Base-by-base conservation (phyloP, 2,797 vertebrate genomes). In the Antrozous pallidus region DNA sequence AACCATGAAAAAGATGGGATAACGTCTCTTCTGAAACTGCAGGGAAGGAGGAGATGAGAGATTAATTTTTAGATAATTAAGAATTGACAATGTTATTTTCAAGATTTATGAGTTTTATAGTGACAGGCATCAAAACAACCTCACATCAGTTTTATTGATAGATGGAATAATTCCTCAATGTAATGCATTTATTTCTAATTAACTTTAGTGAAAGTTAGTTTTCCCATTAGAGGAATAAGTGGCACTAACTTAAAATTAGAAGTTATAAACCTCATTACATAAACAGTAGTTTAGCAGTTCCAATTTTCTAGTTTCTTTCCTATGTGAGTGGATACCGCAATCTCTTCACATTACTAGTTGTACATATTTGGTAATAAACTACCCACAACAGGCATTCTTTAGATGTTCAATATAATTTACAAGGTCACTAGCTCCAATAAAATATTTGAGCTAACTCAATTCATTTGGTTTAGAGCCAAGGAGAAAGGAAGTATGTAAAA, bases 1-100 rank as follows among this genome's bases (percentile, higher is more conserved):
- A 71, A 9, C 36, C 11, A 6, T 22, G 42, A 61, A 75, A 83
- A 95, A 26, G 24, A 33, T 8, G 24, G 24, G 54, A 70, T 49
- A 71, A 95, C 90, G 78, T 96, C 74, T 89, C 14, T 38, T 69
- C 45, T 90, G 63, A 90, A 95, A 85, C 90, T 94, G 90, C 28
- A 83, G 85, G 70, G 65, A 95, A 97, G 88, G 86, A 93, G 89
- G 87, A 95, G 88, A 88, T 67, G 47, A 82, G n/a, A 96, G 56
- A 92, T 95, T 96, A 95, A 95, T 93, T 88, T 96, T 91, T 58
- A 93, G 78, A 80, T 96, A 90, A 94, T 95, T 95, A 96, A 96
- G 65, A 90, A 94, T 24, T 95, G 95, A 82, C 81, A 95, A 75
- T 63, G 51, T 95, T 92, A 95, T 95, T 94, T 96, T 96, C 78